Base-by-base conservation (phyloP, 2,113 vertebrate genomes). In the Hypocryptadius cinnamomeus region DNA sequence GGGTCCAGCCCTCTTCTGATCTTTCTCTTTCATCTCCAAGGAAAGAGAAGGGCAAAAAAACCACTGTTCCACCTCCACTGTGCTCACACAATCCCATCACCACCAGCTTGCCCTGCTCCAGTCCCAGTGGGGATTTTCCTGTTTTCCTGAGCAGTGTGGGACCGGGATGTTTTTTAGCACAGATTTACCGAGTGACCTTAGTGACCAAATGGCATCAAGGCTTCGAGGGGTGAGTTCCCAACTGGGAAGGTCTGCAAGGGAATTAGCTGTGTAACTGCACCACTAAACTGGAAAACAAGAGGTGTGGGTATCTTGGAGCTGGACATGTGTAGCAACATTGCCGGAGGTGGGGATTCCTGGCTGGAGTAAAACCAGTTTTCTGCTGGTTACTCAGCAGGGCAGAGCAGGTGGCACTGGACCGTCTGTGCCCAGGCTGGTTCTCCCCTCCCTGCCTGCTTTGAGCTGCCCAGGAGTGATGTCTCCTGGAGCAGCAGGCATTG, bases 251-350 rank as follows among this genome's bases (percentile, higher is more conserved):
- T 39, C 39, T 79, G 17, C 35, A 79, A 31, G 20, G 63, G 37
- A 71, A 70, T 77, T n/a, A 44, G 25, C 24, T 59, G 13, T 39
- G 22, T 27, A 59, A 37, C 33, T 71, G 61, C 22, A 47, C 51
- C 78, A 40, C 22, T 79, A 45, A 82, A 31, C 17, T 54, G 47
- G 42, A 57, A 85, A 50, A n/a, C 31, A 60, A 82, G 57, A 63
- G 33, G 9, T n/a, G 28, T 24, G 28, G 77, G 5, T 42, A 42
- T 50, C 42, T 59, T 45, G 30, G 27, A 59, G 48, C 15, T 61
- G 69, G 68, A 63, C 0, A 0, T 5, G 4, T 56, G 53, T 47
- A 51, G 19, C 27, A 51, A 4, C 18, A 22, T 13, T 1, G 0
- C 40, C 70, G 37, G 65, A 64, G n/a, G 44, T 11, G 1, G 15